Conservation (phyloP, 2,888 invertebrate species). For the Pycnomerus fuliginosus region DNA sequence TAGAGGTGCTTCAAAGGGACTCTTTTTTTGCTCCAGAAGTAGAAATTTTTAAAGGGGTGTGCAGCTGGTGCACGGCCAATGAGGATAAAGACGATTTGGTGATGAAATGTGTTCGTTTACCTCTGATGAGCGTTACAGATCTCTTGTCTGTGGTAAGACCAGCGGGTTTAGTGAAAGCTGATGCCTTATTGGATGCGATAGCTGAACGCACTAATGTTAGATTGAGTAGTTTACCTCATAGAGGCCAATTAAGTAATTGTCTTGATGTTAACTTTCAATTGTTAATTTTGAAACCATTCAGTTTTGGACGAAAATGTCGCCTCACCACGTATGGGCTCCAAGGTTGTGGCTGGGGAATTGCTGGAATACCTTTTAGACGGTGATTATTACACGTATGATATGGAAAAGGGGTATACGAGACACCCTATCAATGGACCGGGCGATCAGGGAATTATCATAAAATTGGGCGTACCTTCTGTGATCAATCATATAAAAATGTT, state of each 20-base stretch:
- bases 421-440: slow-evolving; percentile 53
- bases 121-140: slow-evolving; percentile 85
- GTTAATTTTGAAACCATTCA: slow-evolving; percentile 46
- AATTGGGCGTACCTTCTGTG: slow-evolving; percentile 80
- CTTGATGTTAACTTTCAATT: too few species aligned
- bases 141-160: slow-evolving; percentile 87
- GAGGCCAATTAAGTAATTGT: slow-evolving; percentile 76
- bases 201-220: slow-evolving; percentile 79
- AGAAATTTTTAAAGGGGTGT: slow-evolving; percentile 89
- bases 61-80: slow-evolving; percentile 83
- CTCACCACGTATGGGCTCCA: slow-evolving; percentile 73
- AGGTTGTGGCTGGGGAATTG: slow-evolving; percentile 89
- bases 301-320: slow-evolving; percentile 94
- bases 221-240: slow-evolving; percentile 77
- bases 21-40: slow-evolving; percentile 97
- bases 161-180: slow-evolving; percentile 81
- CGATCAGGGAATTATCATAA: slow-evolving; percentile 81
- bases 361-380: slow-evolving; percentile 86
- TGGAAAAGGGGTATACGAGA: slow-evolving; percentile 81
- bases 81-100: slow-evolving; percentile 52
- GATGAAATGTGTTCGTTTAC: slow-evolving; percentile 72
- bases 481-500: slow-evolving; percentile 91
- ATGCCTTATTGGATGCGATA: slow-evolving; percentile 92
- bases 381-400: slow-evolving; percentile 82
- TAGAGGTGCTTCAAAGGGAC: slow-evolving; percentile 83